A percentile compares a stretch with the other conserved stretches of the same genome.
phyloP scores from a whole-genome alignment of 2,797 vertebrate species.

The Characodon lateralis region DNA sequence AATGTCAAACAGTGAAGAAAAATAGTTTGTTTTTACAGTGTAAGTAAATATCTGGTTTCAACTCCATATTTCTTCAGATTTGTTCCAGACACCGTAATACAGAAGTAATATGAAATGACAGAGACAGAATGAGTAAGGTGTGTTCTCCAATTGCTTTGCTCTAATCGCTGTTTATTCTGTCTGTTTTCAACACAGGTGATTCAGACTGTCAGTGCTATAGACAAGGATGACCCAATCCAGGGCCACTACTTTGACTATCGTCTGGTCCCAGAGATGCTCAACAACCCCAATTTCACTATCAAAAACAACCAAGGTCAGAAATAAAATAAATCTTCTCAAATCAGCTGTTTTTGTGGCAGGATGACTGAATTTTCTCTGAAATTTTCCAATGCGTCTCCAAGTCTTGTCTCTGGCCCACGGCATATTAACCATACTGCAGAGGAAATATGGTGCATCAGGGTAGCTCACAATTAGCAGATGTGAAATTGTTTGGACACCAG shows the following conservation, averaged over 20 bases:
- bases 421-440: slow-evolving; percentile 47
- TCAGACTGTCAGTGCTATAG: slow-evolving; percentile 93
- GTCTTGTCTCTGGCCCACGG: slow-evolving; percentile 49
- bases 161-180: slow-evolving; percentile 35
- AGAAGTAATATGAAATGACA: slow-evolving; percentile 43
- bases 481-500: slow-evolving; percentile 78
- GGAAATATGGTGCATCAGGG: slow-evolving; percentile 74
- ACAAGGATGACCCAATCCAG: slow-evolving; percentile 95
- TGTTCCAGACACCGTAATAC: slow-evolving; percentile 57
- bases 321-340: neutral
- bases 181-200: slow-evolving; percentile 85
- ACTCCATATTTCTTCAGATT: slow-evolving; percentile 72
- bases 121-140: slow-evolving; percentile 64
- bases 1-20: neutral
- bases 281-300: slow-evolving; percentile 99
- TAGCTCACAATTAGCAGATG: slow-evolving; percentile 79
- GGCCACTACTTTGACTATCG: slow-evolving; percentile 97
- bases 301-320: slow-evolving; percentile 95
- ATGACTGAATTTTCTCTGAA: slow-evolving; percentile 43
- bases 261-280: slow-evolving; percentile 92
- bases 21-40: neutral
- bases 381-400: slow-evolving; percentile 48
- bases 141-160: slow-evolving; percentile 32
- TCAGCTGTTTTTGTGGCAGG: slow-evolving; percentile 4
- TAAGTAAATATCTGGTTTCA: neutral